A percentile compares a stretch with the other conserved stretches of the same genome.
Conservation (phyloP, 2,797 vertebrate species). For the Morelia viridis region DNA sequence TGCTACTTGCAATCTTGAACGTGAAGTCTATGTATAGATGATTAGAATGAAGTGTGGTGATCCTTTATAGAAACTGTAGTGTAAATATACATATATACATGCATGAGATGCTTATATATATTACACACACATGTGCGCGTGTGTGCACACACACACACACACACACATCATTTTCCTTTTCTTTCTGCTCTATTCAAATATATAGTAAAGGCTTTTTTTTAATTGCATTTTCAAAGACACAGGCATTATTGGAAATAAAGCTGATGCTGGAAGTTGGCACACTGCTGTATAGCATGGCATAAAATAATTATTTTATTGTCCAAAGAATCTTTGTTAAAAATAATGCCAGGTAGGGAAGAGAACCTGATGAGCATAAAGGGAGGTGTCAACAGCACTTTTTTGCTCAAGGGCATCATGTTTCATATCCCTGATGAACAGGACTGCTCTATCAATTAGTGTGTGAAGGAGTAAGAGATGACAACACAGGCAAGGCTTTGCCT, state of each 20-base stretch:
- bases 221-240: background rate
- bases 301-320: background rate
- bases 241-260: background rate
- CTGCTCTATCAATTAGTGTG: background rate
- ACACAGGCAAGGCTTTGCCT: background rate
- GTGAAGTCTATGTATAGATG: no score
- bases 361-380: background rate
- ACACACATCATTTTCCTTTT: background rate
- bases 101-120: background rate
- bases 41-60: no score
- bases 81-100: background rate
- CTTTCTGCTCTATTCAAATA: background rate
- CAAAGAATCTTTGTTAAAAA: background rate
- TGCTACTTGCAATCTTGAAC: no score
- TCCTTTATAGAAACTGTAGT: background rate
- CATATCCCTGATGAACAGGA: background rate
- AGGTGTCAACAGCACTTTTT: background rate
- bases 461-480: background rate
- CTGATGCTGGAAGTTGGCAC: background rate
- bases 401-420: background rate
- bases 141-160: background rate
- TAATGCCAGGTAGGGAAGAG: background rate
- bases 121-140: background rate
- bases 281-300: background rate
- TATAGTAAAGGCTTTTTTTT: background rate